phyloP scores from a whole-genome alignment of 2,113 vertebrate genomes.

The Siphamia tubifer region DNA sequence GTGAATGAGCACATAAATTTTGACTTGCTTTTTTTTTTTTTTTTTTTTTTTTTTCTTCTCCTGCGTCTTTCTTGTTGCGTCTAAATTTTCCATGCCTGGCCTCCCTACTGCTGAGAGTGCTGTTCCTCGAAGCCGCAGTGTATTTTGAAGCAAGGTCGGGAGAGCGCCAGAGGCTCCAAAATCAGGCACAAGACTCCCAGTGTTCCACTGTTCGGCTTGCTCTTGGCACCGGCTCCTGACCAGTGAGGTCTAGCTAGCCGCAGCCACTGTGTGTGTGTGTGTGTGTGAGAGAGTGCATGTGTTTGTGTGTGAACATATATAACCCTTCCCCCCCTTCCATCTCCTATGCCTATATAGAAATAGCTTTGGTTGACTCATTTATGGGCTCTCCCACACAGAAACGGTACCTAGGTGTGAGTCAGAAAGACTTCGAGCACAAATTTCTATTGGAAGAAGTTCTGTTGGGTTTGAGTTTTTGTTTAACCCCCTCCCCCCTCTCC shows the following conservation, averaged over 20 bases:
- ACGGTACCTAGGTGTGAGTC: slow-evolving; percentile 59
- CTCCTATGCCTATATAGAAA: slow-evolving; percentile 64
- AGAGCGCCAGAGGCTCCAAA: slow-evolving; percentile 75
- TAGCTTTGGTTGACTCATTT: slow-evolving; percentile 65
- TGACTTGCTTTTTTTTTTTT: slow-evolving; percentile 21
- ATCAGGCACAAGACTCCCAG: slow-evolving; percentile 76
- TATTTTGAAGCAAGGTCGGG: slow-evolving; percentile 82
- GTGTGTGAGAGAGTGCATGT: slow-evolving; percentile 37
- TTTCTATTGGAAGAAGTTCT: slow-evolving; percentile 49
- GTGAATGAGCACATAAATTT: slow-evolving; percentile 76
- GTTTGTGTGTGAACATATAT: slow-evolving; percentile 57
- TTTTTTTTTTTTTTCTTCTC: slow-evolving; percentile 23
- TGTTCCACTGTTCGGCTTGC: slow-evolving; percentile 73
- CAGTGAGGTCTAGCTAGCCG: slow-evolving; percentile 70
- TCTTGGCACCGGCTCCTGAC: slow-evolving; percentile 77
- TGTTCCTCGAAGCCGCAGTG: slow-evolving; percentile 82
- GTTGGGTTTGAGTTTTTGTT: slow-evolving; percentile 59
- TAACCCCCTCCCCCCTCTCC: too few species aligned
- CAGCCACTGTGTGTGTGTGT: slow-evolving; percentile 67
- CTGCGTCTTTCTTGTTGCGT: slow-evolving; percentile 65
- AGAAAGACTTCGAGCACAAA: slow-evolving; percentile 21
- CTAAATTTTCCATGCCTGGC: slow-evolving; percentile 81
- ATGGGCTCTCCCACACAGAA: slow-evolving; percentile 62
- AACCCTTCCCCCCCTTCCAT: slow-evolving; percentile 28
- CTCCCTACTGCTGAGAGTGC: slow-evolving; percentile 83